Conservation (phyloP, 2,888 invertebrate genomes). For the Drosophila falleni region DNA sequence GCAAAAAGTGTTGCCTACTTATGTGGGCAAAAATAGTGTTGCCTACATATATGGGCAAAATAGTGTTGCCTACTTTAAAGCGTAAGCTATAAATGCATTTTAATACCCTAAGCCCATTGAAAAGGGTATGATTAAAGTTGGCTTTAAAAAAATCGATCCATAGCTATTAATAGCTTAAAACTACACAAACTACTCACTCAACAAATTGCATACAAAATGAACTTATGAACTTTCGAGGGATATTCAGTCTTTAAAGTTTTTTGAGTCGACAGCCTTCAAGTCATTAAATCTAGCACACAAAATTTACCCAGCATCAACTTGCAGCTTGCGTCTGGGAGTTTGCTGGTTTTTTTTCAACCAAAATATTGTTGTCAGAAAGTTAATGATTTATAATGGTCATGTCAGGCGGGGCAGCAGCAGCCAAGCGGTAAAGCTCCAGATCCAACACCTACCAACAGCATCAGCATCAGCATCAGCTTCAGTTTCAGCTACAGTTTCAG, state of each 20-base stretch:
- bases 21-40: too few species aligned
- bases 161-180: neutral
- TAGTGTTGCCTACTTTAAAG: too few species aligned
- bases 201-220: constrained; percentile 22
- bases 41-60: too few species aligned
- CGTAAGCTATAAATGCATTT: too few species aligned
- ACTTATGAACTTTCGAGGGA: constrained; percentile 3
- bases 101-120: too few species aligned
- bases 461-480: constrained; percentile 16
- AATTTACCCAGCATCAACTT: constrained; percentile 45
- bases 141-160: too few species aligned
- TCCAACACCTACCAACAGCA: too few species aligned
- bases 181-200: constrained; percentile 1
- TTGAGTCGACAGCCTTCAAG: constrained; percentile 4
- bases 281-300: constrained; percentile 15
- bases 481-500: neutral
- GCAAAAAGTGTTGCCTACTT: too few species aligned
- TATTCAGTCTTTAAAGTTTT: constrained; percentile 24
- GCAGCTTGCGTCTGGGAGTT: constrained; percentile 50
- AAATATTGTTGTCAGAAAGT: constrained; percentile 81
- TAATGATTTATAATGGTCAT: constrained; percentile 78
- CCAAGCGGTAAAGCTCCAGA: constrained; percentile 42
- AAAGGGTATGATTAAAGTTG: too few species aligned
- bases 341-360: constrained; percentile 23
- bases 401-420: constrained; percentile 48